Conservation (phyloP, 2,113 vertebrate genomes). For the Indri indri region DNA sequence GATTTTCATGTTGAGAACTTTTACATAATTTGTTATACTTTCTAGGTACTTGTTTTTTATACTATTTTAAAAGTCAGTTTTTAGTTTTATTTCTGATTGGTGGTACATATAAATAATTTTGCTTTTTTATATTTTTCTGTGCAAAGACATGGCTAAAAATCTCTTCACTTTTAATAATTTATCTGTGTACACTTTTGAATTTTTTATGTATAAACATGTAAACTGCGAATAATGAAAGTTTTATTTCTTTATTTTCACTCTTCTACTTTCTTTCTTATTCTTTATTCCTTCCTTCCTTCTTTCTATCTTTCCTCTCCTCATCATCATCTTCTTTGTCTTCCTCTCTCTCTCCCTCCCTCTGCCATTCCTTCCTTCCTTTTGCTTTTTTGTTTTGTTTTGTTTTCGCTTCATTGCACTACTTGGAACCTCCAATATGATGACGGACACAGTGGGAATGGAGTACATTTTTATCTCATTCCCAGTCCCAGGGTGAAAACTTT, state of each 20-base stretch:
- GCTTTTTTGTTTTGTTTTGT: background rate
- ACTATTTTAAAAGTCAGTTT: background rate
- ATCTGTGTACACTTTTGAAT: background rate
- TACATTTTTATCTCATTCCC: background rate
- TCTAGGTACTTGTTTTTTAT: background rate
- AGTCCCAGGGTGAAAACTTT: background rate
- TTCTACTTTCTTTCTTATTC: background rate
- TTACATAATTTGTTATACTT: background rate
- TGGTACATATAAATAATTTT: background rate
- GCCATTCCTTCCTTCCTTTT: background rate
- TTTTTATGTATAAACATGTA: background rate
- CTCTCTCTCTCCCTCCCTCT: too few relatives aligned
- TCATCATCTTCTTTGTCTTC: too few relatives aligned
- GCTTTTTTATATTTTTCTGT: background rate
- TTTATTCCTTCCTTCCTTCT: background rate
- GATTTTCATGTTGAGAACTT: background rate
- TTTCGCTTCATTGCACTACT: background rate
- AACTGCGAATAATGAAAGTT: background rate
- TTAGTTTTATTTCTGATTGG: slow-evolving; percentile 25
- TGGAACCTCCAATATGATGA: background rate
- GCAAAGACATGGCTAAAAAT: background rate
- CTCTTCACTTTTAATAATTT: background rate
- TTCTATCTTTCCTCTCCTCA: too few relatives aligned
- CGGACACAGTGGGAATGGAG: background rate
- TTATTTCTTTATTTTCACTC: background rate